Evolutionary conservation across 2,113 vertebrate genomes (phyloP), one percentile per base, ranked within the genome.

Genomic region (Spermophilus dauricus): DNA sequence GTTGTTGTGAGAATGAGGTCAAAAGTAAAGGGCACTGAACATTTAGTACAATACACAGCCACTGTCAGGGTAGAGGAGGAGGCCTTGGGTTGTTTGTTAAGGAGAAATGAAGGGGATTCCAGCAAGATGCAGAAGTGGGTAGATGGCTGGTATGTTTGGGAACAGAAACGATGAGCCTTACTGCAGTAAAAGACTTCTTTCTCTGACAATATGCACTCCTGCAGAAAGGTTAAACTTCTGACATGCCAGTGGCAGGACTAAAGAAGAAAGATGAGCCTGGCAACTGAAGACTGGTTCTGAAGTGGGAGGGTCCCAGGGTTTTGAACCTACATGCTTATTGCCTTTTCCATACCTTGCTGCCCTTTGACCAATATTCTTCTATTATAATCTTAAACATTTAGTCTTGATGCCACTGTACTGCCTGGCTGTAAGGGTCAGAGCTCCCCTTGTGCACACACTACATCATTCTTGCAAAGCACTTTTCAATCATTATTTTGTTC

Each of bases 401-500:
- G 26, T 83, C 34, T 92, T 48, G 32, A 16, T 34, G 67, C 17
- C n/a, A 13, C 1, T 24, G 17, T 89, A 39, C 18, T 12, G 17
- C 48, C 39, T 53, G 81, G 61, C 53, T 26, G 11, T 1, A 39
- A 61, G 56, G 65, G 28, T 82, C 24, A 13, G 42, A 16, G 24
- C 45, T 61, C 75, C 48, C 9, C 4, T 2, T 16, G 70, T 32
- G 14, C 2, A 1, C 83, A 32, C 69, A 37, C 75, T n/a, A 39
- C 16, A 37, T 18, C n/a, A 82, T 61, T 51, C 63, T 91, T 28
- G 4, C 12, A 69, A 90, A 95, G 37, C 75, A 67, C 81, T 77
- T 97, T 96, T 96, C 81, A 92, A 58, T 95, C 96, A 97, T 92
- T 97, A 97, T 96, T 95, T 98, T 95, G 70, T 94, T 96, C 92